Base-by-base conservation (phyloP, 2,888 invertebrate genomes). In the Athrips mouffetella region DNA sequence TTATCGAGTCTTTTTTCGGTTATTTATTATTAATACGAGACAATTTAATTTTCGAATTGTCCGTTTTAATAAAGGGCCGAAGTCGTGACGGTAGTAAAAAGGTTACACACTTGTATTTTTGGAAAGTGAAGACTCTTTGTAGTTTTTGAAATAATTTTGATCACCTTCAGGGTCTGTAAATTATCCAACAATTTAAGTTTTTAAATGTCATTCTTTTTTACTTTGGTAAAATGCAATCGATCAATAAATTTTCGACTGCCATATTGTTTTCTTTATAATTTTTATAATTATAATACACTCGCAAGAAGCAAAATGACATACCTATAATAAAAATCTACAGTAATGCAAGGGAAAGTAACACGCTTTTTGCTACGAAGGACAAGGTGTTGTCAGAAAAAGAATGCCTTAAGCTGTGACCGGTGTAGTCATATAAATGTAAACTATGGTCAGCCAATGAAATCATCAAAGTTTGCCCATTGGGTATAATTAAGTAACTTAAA, bases 61-160 rank as follows among this genome's bases (percentile, higher is more conserved):
- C n/a, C 15, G 4, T 29, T 48, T 27, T 18, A 23, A 29, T 31
- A 21, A 42, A 48, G 35, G 47, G 18, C 16, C 31, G 4, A 37
- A 51, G 45, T 48, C 51, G 51, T 51, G 51, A 44, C 27, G 20
- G 51, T 48, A 46, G 11, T 30, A 13, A 27, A 29, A 42, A 30
- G 18, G 15, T 4, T 16, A 16, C 7, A 7, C n/a, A 13, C 2
- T 27, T 27, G 18, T 29, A 42, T 18, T 18, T 45, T 51, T 45
- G 37, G 49, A 51, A 48, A 46, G 47, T 40, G 30, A 47, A 42
- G 47, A 10, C 37, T 33, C 37, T 45, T 46, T 31, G 41, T 41
- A 23, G 18, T 15, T n/a, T n/a, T n/a, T n/a, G n/a, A n/a, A n/a
- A n/a, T n/a, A n/a, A 44, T 23, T 25, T 37, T 47, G 20, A 42